Base-by-base conservation (phyloP, 2,113 vertebrate genomes). In the Falcunculus frontatus region DNA sequence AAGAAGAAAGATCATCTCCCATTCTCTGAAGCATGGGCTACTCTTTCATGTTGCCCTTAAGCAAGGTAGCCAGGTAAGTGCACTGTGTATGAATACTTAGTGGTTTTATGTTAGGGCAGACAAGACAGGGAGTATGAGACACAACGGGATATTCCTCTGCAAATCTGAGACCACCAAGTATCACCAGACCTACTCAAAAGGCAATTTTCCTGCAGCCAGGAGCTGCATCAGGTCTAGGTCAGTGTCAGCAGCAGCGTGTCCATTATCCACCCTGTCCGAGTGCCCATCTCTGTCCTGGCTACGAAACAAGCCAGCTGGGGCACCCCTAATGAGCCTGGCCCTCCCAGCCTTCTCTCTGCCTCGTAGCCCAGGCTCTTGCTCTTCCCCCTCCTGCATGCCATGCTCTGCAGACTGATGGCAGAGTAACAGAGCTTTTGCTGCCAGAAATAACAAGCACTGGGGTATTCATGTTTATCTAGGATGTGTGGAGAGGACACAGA, bases 251-350 rank as follows among this genome's bases (percentile, higher is more conserved):
- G 14, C 29, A 5, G 4, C 12, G 32, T 30, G 32, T 18, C 56
- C 19, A 4, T 49, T 39, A 33, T 4, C 46, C 33, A 27, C 41
- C 29, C 41, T 23, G 35, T 15, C 39, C 2, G 1, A 19, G 35
- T 13, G 52, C 33, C 52, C 25, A 37, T 32, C 64, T 52, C 11
- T 39, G 49, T 63, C 65, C 29, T 25, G 37, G 57, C 37, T 32
- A 13, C 30, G 27, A 29, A 12, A 35, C 32, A 5, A 47, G 53
- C 27, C 46, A 35, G 27, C 13, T 14, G 9, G 56, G 39, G 41
- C 39, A 60, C 8, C 8, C 22, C 7, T 16, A 42, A 2, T 12
- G 2, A 30, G 16, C 1, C 1, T 46, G 26, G 41, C 26, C 30
- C n/a, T 47, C 46, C 3, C 1, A 47, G 33, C 29, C 39, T 69